Evolutionary conservation across 1,140 invertebrate species (phyloP).

Genomic region (Triops cancriformis): DNA sequence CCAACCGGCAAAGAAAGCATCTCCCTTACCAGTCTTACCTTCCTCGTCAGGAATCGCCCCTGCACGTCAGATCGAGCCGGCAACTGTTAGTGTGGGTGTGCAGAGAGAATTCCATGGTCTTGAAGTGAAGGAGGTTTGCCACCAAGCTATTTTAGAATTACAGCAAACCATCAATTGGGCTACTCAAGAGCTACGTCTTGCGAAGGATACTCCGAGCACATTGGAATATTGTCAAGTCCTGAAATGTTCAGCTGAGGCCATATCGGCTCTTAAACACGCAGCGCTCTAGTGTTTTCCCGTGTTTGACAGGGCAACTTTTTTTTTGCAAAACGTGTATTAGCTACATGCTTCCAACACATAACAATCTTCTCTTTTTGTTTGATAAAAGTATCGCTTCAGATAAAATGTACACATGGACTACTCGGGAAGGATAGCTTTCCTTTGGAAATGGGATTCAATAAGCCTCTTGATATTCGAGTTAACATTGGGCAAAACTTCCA

Average conservation of each 20-base stretch:
- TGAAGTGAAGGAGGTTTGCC: not conserved
- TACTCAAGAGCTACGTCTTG: not conserved
- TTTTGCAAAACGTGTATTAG: not conserved
- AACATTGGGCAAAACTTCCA: conserved; percentile 50
- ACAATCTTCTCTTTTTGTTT: not conserved
- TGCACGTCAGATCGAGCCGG: not conserved
- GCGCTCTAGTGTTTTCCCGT: not conserved
- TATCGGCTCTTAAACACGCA: not conserved
- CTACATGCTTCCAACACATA: too few species aligned
- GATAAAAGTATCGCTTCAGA: not conserved
- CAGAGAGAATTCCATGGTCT: not conserved
- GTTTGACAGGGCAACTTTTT: not conserved
- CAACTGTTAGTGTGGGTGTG: not conserved
- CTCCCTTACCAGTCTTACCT: not conserved
- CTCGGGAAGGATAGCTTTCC: conserved; percentile 18
- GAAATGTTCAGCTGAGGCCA: not conserved
- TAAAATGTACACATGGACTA: not conserved
- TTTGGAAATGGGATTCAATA: conserved; percentile 27
- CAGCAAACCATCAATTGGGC: not conserved
- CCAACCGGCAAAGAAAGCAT: not conserved
- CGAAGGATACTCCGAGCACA: not conserved
- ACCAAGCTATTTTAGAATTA: not conserved
- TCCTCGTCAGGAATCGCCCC: not conserved
- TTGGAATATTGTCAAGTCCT: not conserved
- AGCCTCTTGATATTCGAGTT: conserved; percentile 59